phyloP scores from a whole-genome alignment of 1,140 invertebrate genomes.

The Onthophagus taurus region DNA sequence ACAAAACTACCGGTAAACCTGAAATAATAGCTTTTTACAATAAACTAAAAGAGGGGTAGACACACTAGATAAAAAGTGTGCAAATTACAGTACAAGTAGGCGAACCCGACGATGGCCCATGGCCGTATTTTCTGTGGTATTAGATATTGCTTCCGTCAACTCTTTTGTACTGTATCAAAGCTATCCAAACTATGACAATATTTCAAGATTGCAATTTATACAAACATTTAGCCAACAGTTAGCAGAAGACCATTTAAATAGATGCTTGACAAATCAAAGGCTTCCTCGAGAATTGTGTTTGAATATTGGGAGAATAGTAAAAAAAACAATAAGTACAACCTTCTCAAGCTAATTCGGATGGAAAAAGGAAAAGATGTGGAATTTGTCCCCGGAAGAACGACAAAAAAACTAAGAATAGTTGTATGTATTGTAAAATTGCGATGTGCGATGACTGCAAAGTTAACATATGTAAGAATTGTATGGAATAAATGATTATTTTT shows the following conservation, averaged over 20 bases:
- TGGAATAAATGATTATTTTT: too few species aligned
- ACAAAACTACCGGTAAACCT: constrained; percentile 21
- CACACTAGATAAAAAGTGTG: constrained; percentile 28
- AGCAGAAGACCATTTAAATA: background rate
- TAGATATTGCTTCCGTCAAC: constrained; percentile 25
- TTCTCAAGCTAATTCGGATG: background rate
- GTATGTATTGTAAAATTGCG: too few species aligned
- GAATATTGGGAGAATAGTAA: background rate
- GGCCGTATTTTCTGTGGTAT: constrained; percentile 24
- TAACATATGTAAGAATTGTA: too few species aligned
- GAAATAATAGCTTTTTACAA: constrained; percentile 29
- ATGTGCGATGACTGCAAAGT: too few species aligned
- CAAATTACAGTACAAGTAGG: constrained; percentile 22
- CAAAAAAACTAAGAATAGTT: too few species aligned
- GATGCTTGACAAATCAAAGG: background rate
- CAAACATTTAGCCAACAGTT: background rate
- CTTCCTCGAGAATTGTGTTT: background rate
- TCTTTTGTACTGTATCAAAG: constrained; percentile 4
- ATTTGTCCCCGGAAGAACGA: too few species aligned
- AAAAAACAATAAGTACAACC: too few species aligned
- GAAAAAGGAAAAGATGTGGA: background rate
- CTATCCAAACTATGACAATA: background rate
- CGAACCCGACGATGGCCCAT: constrained; percentile 29
- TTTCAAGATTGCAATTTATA: background rate
- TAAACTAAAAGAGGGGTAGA: constrained; percentile 29